Evolutionary conservation across 2,797 vertebrate species (phyloP).

Genomic region (Agapornis canus): DNA sequence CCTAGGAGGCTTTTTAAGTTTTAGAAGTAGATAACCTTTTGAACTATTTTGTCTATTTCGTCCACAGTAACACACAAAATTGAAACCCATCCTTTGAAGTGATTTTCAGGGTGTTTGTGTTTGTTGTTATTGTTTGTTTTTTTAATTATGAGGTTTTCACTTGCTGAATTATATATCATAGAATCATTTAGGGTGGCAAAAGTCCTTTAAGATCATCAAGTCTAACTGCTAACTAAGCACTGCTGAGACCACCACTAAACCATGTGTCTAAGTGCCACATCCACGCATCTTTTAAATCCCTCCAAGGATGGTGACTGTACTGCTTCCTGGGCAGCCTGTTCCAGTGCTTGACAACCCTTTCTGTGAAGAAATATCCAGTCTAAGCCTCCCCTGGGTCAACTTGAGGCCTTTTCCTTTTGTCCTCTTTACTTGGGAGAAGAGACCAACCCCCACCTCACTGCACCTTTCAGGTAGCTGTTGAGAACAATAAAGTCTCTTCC

Average conservation of each 20-base stretch:
- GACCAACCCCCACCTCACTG: accelerated
- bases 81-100: neutral
- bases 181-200: neutral
- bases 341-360: neutral
- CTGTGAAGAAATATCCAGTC: too few species aligned
- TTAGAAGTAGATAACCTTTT: neutral
- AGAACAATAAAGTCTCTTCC: accelerated
- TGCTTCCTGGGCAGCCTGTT: neutral
- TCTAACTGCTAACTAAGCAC: neutral
- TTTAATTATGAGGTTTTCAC: neutral
- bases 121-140: neutral
- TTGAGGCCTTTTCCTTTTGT: neutral
- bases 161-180: neutral
- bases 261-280: accelerated
- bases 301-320: too few species aligned
- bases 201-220: neutral
- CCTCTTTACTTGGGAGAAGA: too few species aligned
- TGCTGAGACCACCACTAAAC: neutral
- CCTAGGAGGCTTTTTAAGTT: neutral
- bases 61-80: neutral
- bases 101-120: neutral
- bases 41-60: neutral
- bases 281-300: neutral
- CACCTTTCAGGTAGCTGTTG: neutral
- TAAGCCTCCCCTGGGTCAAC: accelerated